Evolutionary conservation across 2,113 vertebrate genomes (phyloP).

Genomic region (Neotragus moschatus): DNA sequence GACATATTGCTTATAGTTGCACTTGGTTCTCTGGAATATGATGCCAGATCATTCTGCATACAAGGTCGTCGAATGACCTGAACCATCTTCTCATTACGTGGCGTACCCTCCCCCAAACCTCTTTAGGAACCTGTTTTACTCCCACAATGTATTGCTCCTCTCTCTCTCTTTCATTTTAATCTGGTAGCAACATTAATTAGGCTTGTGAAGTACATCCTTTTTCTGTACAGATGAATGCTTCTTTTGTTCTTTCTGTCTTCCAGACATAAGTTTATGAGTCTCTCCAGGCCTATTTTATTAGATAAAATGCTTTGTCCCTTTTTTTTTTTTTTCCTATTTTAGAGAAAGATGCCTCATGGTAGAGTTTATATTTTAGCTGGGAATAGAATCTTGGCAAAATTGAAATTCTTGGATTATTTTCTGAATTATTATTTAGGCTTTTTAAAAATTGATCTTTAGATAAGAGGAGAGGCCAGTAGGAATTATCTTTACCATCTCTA

Average conservation of each 20-base stretch:
- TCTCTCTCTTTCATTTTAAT: background rate
- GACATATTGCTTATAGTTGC: too few species aligned
- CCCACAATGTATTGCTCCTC: background rate
- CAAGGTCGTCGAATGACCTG: background rate
- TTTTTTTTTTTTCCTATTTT: background rate
- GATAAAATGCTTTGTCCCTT: background rate
- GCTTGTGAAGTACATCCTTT: background rate
- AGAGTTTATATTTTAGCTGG: background rate
- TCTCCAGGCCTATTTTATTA: background rate
- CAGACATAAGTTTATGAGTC: background rate
- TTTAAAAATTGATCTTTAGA: background rate
- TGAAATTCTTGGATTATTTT: background rate
- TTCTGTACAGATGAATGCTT: background rate
- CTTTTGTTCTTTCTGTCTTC: background rate
- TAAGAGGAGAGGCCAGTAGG: background rate
- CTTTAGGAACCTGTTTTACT: fast-evolving
- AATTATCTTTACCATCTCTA: background rate
- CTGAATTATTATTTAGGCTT: background rate
- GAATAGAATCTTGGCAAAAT: background rate
- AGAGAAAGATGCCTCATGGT: background rate
- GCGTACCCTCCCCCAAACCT: background rate
- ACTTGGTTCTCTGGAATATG: background rate
- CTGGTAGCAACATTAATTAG: background rate
- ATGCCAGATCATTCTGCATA: background rate
- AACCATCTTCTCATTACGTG: background rate